phyloP scores from a whole-genome alignment of 2,797 vertebrate genomes.

The Rhabdomys pumilio region DNA sequence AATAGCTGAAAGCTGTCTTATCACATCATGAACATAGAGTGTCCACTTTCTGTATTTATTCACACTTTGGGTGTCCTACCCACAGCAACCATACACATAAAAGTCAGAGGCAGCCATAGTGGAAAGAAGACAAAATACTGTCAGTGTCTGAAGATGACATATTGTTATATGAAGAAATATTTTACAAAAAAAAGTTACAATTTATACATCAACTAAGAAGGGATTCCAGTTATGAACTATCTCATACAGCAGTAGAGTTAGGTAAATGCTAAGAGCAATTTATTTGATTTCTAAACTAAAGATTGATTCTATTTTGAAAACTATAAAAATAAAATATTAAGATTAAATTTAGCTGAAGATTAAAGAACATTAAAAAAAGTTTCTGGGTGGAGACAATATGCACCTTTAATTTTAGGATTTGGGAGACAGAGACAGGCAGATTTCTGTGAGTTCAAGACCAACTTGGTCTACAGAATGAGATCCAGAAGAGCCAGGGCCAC shows the following conservation, averaged over 20 bases:
- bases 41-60: not conserved
- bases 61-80: not conserved
- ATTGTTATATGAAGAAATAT: not conserved
- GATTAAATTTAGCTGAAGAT: not conserved
- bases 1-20: not conserved
- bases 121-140: not conserved
- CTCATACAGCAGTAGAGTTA: not conserved
- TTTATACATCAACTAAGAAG: not conserved
- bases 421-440: no score
- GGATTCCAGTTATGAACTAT: not conserved
- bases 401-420: no score
- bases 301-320: not conserved
- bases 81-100: not conserved
- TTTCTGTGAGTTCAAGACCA: no score
- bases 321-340: not conserved
- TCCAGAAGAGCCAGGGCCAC: no score
- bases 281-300: not conserved
- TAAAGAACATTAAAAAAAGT: not conserved
- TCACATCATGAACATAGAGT: not conserved
- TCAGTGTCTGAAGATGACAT: not conserved
- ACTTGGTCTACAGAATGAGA: no score
- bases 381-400: no score
- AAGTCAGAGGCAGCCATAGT: not conserved
- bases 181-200: not conserved
- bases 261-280: not conserved